Evolutionary conservation across 1,140 invertebrate species (phyloP).

Genomic region (Ceratina japonica): DNA sequence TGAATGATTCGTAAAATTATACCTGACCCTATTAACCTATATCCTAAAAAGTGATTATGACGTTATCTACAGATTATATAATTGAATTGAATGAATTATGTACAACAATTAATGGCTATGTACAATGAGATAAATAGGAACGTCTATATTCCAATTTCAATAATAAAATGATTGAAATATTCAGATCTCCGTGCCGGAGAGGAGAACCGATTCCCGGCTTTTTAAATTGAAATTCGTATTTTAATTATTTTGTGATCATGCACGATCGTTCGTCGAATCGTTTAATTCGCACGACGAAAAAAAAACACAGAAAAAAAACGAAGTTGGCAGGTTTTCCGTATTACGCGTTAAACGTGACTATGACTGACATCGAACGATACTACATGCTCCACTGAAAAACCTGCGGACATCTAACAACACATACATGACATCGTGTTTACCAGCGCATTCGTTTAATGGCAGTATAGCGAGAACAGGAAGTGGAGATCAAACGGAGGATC

Average conservation of each 20-base stretch:
- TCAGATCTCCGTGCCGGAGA: too few relatives aligned
- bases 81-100: too few relatives aligned
- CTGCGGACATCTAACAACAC: constrained; percentile 59
- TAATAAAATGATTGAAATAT: too few relatives aligned
- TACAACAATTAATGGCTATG: too few relatives aligned
- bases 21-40: too few relatives aligned
- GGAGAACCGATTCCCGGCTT: neutral
- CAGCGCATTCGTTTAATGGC: constrained; percentile 58
- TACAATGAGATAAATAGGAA: too few relatives aligned
- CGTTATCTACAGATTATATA: too few relatives aligned
- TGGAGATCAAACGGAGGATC: constrained; percentile 42
- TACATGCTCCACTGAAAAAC: constrained; percentile 69
- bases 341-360: constrained; percentile 40
- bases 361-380: constrained; percentile 62
- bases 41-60: too few relatives aligned
- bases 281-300: neutral
- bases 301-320: neutral
- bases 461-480: constrained; percentile 47
- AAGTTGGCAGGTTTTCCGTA: neutral
- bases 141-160: too few relatives aligned
- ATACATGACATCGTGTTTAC: constrained; percentile 60
- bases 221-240: neutral
- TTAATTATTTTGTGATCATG: neutral
- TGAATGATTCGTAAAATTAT: too few relatives aligned
- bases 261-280: neutral